A percentile compares a stretch with the other conserved stretches of the same genome.
phyloP scores from a whole-genome alignment of 2,113 vertebrate species.

The Sinosuthora webbiana region DNA sequence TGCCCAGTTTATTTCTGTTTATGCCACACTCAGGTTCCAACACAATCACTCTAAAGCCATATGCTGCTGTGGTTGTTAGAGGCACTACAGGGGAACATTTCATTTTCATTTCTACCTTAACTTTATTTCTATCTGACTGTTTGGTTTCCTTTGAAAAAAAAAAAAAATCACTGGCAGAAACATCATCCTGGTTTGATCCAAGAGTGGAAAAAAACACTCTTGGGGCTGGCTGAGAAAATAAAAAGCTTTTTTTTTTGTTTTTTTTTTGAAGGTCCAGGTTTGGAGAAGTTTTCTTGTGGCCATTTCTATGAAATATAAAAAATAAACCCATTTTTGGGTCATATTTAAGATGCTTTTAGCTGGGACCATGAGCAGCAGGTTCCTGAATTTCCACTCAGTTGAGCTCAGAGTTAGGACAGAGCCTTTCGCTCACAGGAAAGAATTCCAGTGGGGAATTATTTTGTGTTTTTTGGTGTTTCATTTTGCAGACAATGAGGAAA shows the following conservation, averaged over 20 bases:
- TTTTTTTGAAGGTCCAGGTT: not conserved
- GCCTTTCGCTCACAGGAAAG: not conserved
- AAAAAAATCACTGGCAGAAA: not conserved
- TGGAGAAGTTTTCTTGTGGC: not conserved
- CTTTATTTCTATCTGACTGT: not conserved
- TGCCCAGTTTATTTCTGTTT: not conserved
- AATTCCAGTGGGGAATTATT: not conserved
- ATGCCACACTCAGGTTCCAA: not conserved
- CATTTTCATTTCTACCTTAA: not conserved
- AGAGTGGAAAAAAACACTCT: not conserved
- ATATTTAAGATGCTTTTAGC: not conserved
- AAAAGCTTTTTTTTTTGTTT: not conserved
- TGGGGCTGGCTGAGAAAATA: not conserved
- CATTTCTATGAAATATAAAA: not conserved
- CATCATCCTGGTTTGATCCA: fast-evolving
- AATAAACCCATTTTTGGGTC: not conserved
- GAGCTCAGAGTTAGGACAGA: not conserved
- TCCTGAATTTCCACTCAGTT: not conserved
- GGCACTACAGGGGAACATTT: not conserved
- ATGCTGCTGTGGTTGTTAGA: not conserved
- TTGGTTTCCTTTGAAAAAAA: not conserved
- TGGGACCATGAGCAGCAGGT: not conserved
- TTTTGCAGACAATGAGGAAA: not conserved
- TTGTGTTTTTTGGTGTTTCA: not conserved
- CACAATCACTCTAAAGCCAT: not conserved